Evolutionary conservation across 2,888 invertebrate species (phyloP).

Genomic region (Stictocephala bisonia): DNA sequence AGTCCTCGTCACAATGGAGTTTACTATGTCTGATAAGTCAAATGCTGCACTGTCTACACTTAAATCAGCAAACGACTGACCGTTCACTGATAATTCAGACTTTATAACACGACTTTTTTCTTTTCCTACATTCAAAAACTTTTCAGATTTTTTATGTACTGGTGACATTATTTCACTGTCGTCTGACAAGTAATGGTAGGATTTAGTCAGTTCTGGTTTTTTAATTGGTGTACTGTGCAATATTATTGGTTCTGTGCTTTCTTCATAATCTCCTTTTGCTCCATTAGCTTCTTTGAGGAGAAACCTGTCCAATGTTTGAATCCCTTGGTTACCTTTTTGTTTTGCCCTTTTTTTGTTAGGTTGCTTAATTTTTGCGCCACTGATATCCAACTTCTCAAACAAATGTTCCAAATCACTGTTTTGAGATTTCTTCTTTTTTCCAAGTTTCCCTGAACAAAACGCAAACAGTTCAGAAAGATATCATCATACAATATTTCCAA

Average conservation of each 20-base stretch:
- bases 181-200: constrained; percentile 51
- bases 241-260: background rate
- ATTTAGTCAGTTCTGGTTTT: constrained; percentile 12
- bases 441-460: constrained; percentile 45
- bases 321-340: constrained; percentile 43
- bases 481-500: too few relatives aligned
- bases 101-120: background rate
- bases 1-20: constrained; percentile 20
- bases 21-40: constrained; percentile 34
- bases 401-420: constrained; percentile 51
- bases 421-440: constrained; percentile 51
- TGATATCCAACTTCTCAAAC: constrained; percentile 47
- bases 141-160: background rate
- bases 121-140: background rate
- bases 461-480: too few relatives aligned
- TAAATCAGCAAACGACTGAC: background rate
- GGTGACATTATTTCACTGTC: constrained; percentile 43
- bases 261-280: background rate
- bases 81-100: background rate
- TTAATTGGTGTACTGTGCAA: constrained; percentile 28
- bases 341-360: constrained; percentile 50
- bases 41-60: constrained; percentile 20
- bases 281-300: constrained; percentile 6
- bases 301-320: constrained; percentile 48
- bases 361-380: constrained; percentile 50